A percentile compares a stretch with the other conserved stretches of the same genome.
Conservation (phyloP, 2,888 invertebrate species). For the Hypolimnas misippus region DNA sequence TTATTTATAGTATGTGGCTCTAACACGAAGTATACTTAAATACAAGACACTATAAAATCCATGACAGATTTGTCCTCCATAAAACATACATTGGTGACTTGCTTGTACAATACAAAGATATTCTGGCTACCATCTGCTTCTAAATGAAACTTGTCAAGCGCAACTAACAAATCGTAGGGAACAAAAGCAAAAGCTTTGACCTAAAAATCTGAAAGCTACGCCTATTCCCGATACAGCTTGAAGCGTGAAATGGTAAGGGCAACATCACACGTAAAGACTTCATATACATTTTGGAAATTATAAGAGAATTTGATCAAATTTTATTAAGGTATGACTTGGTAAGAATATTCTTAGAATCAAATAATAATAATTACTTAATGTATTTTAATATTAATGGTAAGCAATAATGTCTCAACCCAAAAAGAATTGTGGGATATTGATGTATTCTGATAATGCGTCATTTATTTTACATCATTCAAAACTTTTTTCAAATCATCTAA, state of each 20-base stretch:
- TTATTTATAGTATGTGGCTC: not conserved
- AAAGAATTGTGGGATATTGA: too few relatives aligned
- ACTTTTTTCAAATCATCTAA: too few relatives aligned
- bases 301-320: not conserved
- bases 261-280: constrained; percentile 1
- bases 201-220: constrained; percentile 52
- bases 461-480: too few relatives aligned
- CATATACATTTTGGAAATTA: not conserved
- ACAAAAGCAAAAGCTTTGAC: constrained; percentile 56
- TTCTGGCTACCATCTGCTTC: constrained; percentile 28
- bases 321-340: too few relatives aligned
- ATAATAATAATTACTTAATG: too few relatives aligned
- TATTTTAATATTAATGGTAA: too few relatives aligned
- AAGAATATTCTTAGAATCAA: too few relatives aligned
- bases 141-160: constrained; percentile 49
- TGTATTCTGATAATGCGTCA: too few relatives aligned
- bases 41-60: not conserved
- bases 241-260: constrained; percentile 40
- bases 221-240: constrained; percentile 46
- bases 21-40: too few relatives aligned
- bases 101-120: constrained; percentile 9
- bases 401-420: too few relatives aligned
- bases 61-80: not conserved
- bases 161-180: constrained; percentile 49
- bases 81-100: not conserved